Base-by-base conservation (phyloP, 2,113 vertebrate genomes). In the Tupaia chinensis region DNA sequence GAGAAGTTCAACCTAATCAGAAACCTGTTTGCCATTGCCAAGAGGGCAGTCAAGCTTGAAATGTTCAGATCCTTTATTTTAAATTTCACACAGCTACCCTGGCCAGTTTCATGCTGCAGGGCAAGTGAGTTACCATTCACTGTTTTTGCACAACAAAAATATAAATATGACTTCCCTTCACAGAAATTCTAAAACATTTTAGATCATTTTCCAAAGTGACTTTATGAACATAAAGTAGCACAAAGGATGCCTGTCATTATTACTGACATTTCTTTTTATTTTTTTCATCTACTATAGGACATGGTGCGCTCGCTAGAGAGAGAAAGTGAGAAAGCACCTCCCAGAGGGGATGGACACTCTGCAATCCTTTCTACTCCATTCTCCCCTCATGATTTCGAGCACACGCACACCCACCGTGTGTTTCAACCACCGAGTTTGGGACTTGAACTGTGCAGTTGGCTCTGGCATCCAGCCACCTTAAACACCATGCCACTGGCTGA, bases 91-190 rank as follows among this genome's bases (percentile, higher is more conserved):
- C 79, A 25, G 34, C n/a, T 34, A 4, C 66, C 34, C 25, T n/a
- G 65, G 20, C 61, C n/a, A 23, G 72, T 27, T 73, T 44, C 58
- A 19, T 9, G 2, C 54, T 53, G 4, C 15, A 20, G 63, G 60
- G 16, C 58, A 61, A 34, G 44, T 81, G 53, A 22, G 0, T 56
- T 14, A 91, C 23, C 9, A 7, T 58, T 23, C 6, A 0, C 82
- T 56, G 23, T 56, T 94, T 91, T 74, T 78, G 19, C 69, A 66
- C 81, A 91, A 89, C 20, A 44, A 32, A 94, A 70, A 82, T 53
- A 81, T 73, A 94, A 91, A 72, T 20, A 34, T 34, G 44, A 78
- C 22, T 87, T 32, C 11, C 15, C 44, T 69, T 83, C 23, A 54
- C 3, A 88, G 68, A 72, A 86, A 92, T 82, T 80, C 29, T 73